A percentile compares a stretch with the other conserved stretches of the same genome.
Evolutionary conservation across 2,113 vertebrate species (phyloP).

Genomic region (Coreoperca whiteheadi): DNA sequence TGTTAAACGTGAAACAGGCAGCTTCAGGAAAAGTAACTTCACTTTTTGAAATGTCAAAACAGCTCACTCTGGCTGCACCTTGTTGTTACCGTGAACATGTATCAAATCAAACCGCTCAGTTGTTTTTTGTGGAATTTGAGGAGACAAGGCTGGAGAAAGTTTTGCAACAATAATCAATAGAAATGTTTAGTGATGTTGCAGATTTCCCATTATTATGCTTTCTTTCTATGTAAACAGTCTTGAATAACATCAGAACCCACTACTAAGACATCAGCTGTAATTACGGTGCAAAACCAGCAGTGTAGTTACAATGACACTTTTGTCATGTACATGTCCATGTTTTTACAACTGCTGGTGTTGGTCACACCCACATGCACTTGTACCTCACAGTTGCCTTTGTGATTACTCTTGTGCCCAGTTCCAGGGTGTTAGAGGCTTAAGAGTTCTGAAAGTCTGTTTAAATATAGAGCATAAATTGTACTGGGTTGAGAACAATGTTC

Average conservation of each 20-base stretch:
- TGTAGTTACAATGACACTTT: not conserved
- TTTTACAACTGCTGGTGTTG: not conserved
- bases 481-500: conserved; percentile 41
- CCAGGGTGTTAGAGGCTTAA: not conserved
- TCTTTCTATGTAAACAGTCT: not conserved
- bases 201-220: not conserved
- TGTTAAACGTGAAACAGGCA: not conserved
- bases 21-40: not conserved
- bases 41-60: conserved; percentile 31
- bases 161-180: conserved; percentile 11
- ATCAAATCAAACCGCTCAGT: conserved; percentile 22
- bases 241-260: not conserved
- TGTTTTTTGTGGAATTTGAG: conserved; percentile 1
- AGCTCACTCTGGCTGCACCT: not conserved
- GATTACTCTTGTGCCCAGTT: conserved; percentile 13
- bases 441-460: conserved; percentile 29
- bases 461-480: conserved; percentile 39
- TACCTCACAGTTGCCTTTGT: not conserved
- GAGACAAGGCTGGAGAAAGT: not conserved
- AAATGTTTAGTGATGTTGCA: not conserved
- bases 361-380: not conserved
- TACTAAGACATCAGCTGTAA: not conserved
- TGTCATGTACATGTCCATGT: not conserved
- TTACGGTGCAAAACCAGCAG: not conserved
- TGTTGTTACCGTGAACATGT: not conserved